Conservation (phyloP, 2,113 vertebrate species). For the Glaucomys volans region DNA sequence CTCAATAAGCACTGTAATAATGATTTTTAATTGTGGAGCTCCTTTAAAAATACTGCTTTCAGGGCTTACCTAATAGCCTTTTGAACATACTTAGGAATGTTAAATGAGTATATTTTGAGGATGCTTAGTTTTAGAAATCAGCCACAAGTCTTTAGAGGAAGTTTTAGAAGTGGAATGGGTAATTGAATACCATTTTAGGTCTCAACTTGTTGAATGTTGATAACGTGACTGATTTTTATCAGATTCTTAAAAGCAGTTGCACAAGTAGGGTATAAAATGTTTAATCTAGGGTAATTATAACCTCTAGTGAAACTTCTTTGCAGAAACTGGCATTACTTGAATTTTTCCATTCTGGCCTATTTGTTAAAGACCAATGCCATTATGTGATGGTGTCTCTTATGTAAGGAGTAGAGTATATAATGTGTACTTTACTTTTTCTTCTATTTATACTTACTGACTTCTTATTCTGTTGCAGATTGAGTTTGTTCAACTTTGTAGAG, state of each 20-base stretch:
- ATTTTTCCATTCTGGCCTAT: not conserved
- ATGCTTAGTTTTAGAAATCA: slow-evolving; percentile 35
- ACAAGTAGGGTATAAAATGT: not conserved
- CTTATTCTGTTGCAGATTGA: not conserved
- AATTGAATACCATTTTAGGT: not conserved
- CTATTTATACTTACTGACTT: not conserved
- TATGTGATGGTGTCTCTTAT: not conserved
- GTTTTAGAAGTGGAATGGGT: slow-evolving; percentile 10
- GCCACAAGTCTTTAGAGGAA: not conserved
- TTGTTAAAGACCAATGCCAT: not conserved
- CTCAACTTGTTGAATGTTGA: not conserved
- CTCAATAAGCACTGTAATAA: not conserved
- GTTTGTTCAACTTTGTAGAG: not conserved
- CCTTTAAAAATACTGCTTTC: not conserved
- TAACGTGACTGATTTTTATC: slow-evolving; percentile 4
- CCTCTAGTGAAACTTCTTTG: not conserved
- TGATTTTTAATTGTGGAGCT: not conserved
- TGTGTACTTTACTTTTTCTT: not conserved
- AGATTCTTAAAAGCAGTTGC: not conserved
- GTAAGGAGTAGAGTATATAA: not conserved
- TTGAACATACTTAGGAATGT: not conserved
- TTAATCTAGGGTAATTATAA: not conserved
- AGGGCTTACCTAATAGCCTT: not conserved
- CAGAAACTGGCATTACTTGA: not conserved
- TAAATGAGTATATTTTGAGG: not conserved